Base-by-base conservation (phyloP, 2,888 invertebrate genomes). In the Hydrotaea cyrtoneurina region DNA sequence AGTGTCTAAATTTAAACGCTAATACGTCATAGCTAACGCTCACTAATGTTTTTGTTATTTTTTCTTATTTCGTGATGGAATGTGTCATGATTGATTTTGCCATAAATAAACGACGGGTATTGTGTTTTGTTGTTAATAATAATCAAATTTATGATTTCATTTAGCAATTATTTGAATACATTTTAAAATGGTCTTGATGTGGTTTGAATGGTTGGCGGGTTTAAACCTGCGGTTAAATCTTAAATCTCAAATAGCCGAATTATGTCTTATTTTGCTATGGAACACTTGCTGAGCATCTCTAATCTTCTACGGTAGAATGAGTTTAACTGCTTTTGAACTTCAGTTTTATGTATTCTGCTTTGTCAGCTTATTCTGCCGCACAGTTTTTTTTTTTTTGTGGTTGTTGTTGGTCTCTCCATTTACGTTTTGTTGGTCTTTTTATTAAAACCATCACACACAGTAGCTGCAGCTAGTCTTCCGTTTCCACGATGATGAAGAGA, bases 391-490 rank as follows among this genome's bases (percentile, higher is more conserved):
- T n/a, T n/a, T 1, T 50, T 7, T 50, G 13, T 7, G 2, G 1
- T 50, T n/a, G 5, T 1, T 15, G 13, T n/a, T 50, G n/a, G 1
- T 5, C 50, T 50, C n/a, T 50, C 2, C 50, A 2, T n/a, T n/a
- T 15, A 4, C n/a, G 15, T 2, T 50, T 15, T 50, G 13, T 50
- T 3, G 2, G 4, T 43, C 43, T 7, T 7, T 57, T 53, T 5
- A 5, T 53, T 2, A 17, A 3, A 17, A 26, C 62, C 15, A n/a
- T 26, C 31, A 62, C 15, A 62, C 10, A 62, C 62, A 62, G 62
- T 31, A 62, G 62, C 62, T 2, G 15, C 50, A n/a, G 26, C 59
- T 62, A 3, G 62, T n/a, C 62, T 62, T 62, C 62, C 62, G 62
- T 62, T 62, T 62, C 62, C 62, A 62, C n/a, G 31, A 2, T 31